Base-by-base conservation (phyloP, 1,140 invertebrate genomes). In the Trichonephila clavipes region DNA sequence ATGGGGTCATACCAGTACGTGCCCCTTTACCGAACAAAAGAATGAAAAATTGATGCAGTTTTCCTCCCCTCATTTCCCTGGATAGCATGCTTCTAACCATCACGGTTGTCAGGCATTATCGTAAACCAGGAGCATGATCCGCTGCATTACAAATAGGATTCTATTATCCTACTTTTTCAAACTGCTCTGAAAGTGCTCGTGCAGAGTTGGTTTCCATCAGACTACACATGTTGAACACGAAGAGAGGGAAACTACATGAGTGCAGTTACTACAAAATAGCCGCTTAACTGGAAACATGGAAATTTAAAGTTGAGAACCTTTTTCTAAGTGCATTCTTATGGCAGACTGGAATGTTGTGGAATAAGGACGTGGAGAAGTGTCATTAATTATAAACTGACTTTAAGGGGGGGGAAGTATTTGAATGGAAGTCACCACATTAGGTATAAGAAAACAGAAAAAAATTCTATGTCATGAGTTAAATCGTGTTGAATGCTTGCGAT, bases 371-470 rank as follows among this genome's bases (percentile, higher is more conserved):
- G 59, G 87, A 72, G 28, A 62, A 21, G 34, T 86, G 28, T 85
- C 81, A 91, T 91, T 91, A 91, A 91, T 91, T 91, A 91, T 91
- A 91, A 83, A 64, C 51, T 81, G 69, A 66, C 51, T 28, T 28
- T 91, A 61, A 83, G 59, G 44, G 4, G 24, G 64, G 44, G 28
- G 66, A 58, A n/a, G 61, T 66, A n/a, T 21, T 21, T 19, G 19
- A 3, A 89, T 59, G 66, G 24, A n/a, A 91, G 61, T 91, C 34
- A 44, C 34, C 4, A 58, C 51, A 51, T 51, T 51, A 51, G 51
- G 10, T 51, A 51, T 1, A 51, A 51, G 5, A 51, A 51, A 51
- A 51, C 0, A 51, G 51, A 51, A 12, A 51, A 5, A 10, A 51
- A 10, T 8, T 51, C 21, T 24, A 4, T 77, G 7, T 28, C n/a